phyloP scores from a whole-genome alignment of 2,113 vertebrate species.

The Gambusia holbrooki region DNA sequence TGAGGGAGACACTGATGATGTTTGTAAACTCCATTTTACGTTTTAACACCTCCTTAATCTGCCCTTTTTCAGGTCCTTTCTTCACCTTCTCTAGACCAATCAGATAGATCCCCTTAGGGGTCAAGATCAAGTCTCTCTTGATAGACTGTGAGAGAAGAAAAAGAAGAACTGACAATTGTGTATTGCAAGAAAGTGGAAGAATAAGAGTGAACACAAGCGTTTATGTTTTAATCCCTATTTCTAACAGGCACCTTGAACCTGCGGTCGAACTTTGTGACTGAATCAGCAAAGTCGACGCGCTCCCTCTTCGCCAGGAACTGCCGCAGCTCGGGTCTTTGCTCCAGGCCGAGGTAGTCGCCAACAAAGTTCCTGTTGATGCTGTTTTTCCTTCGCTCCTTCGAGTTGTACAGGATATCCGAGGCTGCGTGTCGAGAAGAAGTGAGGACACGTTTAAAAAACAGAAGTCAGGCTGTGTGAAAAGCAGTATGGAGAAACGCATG shows the following conservation, averaged over 20 bases:
- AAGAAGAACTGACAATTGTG: constrained; percentile 17
- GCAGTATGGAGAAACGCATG: accelerated
- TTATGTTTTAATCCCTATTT: background rate
- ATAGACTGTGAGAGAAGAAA: constrained; percentile 81
- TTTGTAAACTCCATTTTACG: constrained; percentile 89
- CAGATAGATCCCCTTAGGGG: constrained; percentile 91
- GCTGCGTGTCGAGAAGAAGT: constrained; percentile 75
- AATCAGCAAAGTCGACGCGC: constrained; percentile 91
- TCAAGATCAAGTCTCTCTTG: constrained; percentile 94
- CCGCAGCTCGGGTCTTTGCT: constrained; percentile 90
- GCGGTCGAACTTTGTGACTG: constrained; percentile 93
- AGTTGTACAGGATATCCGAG: constrained; percentile 94
- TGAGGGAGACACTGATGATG: constrained; percentile 83
- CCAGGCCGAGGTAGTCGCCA: constrained; percentile 95
- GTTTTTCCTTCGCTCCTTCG: constrained; percentile 91
- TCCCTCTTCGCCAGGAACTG: constrained; percentile 95
- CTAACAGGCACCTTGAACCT: constrained; percentile 93
- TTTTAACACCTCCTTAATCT: constrained; percentile 94
- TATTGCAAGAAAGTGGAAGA: constrained; percentile 28
- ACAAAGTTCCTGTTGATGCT: constrained; percentile 99
- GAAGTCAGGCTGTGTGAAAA: background rate
- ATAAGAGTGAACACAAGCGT: background rate
- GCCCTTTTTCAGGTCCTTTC: constrained; percentile 95
- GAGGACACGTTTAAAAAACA: background rate
- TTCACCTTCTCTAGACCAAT: constrained; percentile 96